Evolutionary conservation across 2,113 vertebrate genomes (phyloP).

Genomic region (Alligator sinensis): DNA sequence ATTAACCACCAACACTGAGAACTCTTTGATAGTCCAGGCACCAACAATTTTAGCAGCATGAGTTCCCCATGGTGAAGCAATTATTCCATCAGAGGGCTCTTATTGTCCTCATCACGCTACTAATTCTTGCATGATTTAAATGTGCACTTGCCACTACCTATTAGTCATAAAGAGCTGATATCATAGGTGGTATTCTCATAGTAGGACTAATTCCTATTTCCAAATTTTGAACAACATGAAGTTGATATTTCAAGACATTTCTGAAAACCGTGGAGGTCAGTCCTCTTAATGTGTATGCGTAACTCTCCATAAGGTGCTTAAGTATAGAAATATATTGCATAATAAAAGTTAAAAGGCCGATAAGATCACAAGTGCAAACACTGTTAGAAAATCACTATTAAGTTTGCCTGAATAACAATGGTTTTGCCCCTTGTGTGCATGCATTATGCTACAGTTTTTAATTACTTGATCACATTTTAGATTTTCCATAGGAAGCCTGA

Average conservation of each 20-base stretch:
- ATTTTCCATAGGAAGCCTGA: not conserved
- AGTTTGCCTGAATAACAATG: no score
- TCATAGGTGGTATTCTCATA: not conserved
- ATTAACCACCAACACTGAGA: not conserved
- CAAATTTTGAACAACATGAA: not conserved
- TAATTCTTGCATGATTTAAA: constrained; percentile 54
- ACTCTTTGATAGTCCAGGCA: not conserved
- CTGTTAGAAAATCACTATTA: not conserved
- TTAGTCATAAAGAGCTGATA: not conserved
- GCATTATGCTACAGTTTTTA: not conserved
- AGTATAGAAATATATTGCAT: not conserved
- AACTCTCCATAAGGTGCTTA: not conserved
- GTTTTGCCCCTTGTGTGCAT: not conserved
- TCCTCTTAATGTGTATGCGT: fast-evolving
- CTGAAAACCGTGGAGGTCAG: not conserved
- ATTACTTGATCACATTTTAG: not conserved
- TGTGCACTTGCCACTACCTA: not conserved
- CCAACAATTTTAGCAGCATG: not conserved
- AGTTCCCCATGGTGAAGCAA: not conserved
- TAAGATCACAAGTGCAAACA: not conserved
- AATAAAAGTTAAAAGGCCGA: not conserved
- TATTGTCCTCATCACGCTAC: not conserved
- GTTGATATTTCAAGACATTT: not conserved
- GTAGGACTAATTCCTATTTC: not conserved
- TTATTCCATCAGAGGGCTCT: constrained; percentile 23